Evolutionary conservation across 2,113 vertebrate species (phyloP).

Genomic region (Ammodytes dubius): DNA sequence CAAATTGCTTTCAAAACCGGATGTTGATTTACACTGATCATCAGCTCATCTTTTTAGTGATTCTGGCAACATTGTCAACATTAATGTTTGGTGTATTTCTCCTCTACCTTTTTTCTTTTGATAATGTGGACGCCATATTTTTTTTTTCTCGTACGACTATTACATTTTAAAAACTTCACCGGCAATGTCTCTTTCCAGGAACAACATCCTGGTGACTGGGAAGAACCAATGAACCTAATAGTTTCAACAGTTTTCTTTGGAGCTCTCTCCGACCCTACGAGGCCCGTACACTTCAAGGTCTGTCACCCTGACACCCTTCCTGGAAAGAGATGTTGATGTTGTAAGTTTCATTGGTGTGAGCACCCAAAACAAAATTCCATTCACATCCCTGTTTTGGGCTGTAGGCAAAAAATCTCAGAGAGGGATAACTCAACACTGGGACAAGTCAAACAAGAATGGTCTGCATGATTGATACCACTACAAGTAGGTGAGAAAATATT

Average conservation of each 20-base stretch:
- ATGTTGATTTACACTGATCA: not conserved
- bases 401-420: not conserved
- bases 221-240: conserved; percentile 44
- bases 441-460: not conserved
- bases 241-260: conserved; percentile 43
- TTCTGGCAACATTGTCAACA: not conserved
- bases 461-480: not conserved
- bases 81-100: not conserved
- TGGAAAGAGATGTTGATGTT: conserved; percentile 24
- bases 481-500: not conserved
- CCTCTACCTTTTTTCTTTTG: not conserved
- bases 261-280: conserved; percentile 17
- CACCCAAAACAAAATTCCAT: conserved; percentile 35
- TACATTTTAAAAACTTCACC: conserved; percentile 21
- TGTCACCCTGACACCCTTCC: conserved; percentile 13
- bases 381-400: not conserved
- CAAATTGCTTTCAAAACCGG: not conserved
- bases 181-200: conserved; percentile 37
- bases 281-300: conserved; percentile 1
- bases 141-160: too few species aligned
- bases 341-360: not conserved
- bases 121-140: too few species aligned
- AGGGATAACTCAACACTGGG: not conserved
- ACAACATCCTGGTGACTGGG: conserved; percentile 10
- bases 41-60: not conserved